Percentiles rank a stretch among this genome's conserved stretches.
Evolutionary conservation across 1,140 invertebrate species (phyloP).

Genomic region (Dendroctonus valens): DNA sequence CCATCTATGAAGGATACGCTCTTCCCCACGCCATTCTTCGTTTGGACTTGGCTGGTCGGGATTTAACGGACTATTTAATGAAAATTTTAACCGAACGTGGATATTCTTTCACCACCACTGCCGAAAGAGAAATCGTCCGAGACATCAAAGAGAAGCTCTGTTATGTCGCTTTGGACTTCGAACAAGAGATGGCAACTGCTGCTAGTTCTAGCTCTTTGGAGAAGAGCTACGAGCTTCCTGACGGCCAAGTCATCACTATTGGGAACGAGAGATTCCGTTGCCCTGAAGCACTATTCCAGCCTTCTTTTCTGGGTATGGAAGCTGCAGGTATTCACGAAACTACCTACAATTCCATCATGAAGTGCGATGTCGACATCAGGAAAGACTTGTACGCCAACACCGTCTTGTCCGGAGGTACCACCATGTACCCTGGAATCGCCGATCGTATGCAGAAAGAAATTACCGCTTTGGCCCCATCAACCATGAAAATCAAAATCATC

Average conservation of each 20-base stretch:
- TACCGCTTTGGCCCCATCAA: slow-evolving; percentile 71
- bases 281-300: slow-evolving; percentile 91
- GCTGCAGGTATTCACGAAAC: slow-evolving; percentile 89
- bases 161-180: slow-evolving; percentile 91
- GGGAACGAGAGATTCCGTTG: slow-evolving; percentile 93
- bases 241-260: slow-evolving; percentile 80
- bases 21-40: slow-evolving; percentile 62
- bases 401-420: slow-evolving; percentile 80
- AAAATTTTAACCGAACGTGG: slow-evolving; percentile 88
- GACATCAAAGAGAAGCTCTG: slow-evolving; percentile 93
- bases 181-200: slow-evolving; percentile 93
- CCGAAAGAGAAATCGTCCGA: slow-evolving; percentile 87
- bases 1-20: too few relatives aligned
- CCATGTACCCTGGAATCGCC: slow-evolving; percentile 71
- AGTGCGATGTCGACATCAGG: slow-evolving; percentile 88
- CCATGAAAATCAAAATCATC: slow-evolving; percentile 94
- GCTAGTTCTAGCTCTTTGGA: slow-evolving; percentile 82
- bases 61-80: slow-evolving; percentile 88
- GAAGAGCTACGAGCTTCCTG: slow-evolving; percentile 73
- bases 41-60: slow-evolving; percentile 84
- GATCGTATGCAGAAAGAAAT: slow-evolving; percentile 76
- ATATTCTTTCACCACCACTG: slow-evolving; percentile 80
- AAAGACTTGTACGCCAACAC: slow-evolving; percentile 88
- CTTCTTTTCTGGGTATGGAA: slow-evolving; percentile 88
- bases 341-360: slow-evolving; percentile 94